These are phyloP conservation scores for Callyntrura sp. DNA, from an alignment of 2,888 invertebrate genomes.

Conservation along the genomic window DNA sequence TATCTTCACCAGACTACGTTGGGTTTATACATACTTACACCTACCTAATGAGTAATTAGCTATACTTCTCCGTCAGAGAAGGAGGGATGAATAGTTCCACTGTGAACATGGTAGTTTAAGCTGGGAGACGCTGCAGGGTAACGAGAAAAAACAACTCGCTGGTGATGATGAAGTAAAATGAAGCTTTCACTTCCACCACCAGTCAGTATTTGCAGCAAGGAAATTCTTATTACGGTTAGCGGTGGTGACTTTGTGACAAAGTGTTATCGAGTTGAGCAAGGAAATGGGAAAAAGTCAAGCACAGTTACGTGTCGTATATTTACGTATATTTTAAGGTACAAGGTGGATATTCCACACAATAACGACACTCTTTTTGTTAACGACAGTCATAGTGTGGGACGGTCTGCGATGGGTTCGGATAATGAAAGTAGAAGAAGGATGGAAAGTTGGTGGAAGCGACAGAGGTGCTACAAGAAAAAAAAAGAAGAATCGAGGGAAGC, in stretches of 20 bases:
- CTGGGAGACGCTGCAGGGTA: background rate
- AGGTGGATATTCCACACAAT: background rate
- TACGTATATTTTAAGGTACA: background rate
- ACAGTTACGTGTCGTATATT: background rate
- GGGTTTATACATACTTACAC: background rate
- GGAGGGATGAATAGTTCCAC: background rate
- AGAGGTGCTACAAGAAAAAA: background rate
- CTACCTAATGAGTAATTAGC: constrained; percentile 23
- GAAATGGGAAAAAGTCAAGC: constrained; percentile 16
- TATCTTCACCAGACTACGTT: constrained; percentile 1
- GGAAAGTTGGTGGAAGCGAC: background rate
- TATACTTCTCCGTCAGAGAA: background rate
- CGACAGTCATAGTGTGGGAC: background rate
- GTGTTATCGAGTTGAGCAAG: constrained; percentile 14
- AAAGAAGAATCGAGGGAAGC: constrained; percentile 22
- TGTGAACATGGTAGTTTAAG: background rate
- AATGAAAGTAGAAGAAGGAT: constrained; percentile 40
- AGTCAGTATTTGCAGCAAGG: background rate
- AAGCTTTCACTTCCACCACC: background rate
- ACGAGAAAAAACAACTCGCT: constrained; percentile 8
- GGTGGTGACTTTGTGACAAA: constrained; percentile 36
- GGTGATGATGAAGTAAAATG: constrained; percentile 21
- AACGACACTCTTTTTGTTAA: constrained; percentile 1
- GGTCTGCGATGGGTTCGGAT: background rate
- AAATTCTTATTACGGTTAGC: background rate